phyloP scores from a whole-genome alignment of 2,888 invertebrate species.

The Antheraea yamamai region DNA sequence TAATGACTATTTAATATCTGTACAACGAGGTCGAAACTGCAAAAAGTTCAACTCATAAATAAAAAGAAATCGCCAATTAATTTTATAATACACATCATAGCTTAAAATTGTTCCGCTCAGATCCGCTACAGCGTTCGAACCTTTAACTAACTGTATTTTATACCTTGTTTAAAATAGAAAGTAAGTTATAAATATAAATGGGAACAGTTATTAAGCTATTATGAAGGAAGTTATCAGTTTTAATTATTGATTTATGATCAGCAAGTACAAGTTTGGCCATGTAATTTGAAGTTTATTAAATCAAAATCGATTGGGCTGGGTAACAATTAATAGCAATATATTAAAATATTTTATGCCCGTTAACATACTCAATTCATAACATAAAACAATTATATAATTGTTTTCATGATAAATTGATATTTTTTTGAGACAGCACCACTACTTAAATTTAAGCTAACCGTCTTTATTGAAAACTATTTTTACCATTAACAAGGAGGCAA shows the following conservation, averaged over 20 bases:
- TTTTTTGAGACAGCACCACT: too few relatives aligned
- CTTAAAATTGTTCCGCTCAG: background rate
- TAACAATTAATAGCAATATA: conserved; percentile 22
- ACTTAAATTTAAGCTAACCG: too few relatives aligned
- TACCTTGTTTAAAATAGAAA: conserved; percentile 12
- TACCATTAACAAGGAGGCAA: too few relatives aligned
- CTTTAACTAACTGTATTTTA: background rate
- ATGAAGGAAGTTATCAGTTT: background rate
- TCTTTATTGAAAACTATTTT: too few relatives aligned
- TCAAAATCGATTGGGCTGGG: conserved; percentile 3
- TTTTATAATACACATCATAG: background rate
- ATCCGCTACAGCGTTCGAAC: background rate
- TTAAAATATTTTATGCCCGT: background rate
- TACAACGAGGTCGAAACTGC: background rate
- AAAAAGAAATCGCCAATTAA: background rate
- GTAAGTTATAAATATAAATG: conserved; percentile 7
- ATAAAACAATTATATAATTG: background rate
- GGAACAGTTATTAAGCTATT: conserved; percentile 5
- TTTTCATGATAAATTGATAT: background rate
- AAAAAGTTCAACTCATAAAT: background rate
- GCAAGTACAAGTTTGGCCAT: background rate
- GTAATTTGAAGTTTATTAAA: background rate
- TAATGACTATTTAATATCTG: background rate
- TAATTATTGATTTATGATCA: conserved; percentile 3
- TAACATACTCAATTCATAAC: background rate